These are phyloP conservation scores for Hydropsyche tenuis DNA, from an alignment of 1,140 invertebrate genomes.

Conservation along the genomic window DNA sequence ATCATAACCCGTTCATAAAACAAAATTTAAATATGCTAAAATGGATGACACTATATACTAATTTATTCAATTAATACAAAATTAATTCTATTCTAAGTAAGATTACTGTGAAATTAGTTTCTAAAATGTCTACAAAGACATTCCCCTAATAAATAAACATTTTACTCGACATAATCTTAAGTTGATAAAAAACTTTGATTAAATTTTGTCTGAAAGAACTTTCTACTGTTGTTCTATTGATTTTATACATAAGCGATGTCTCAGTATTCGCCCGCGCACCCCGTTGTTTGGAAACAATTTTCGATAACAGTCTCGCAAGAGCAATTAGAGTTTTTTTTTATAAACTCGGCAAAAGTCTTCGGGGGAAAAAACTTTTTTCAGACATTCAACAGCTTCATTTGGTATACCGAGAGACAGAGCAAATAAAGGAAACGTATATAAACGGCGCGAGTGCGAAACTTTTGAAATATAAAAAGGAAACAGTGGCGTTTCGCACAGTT, in stretches of 20 bases:
- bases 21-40: too few species aligned
- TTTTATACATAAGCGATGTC: neutral
- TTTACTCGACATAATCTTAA: too few species aligned
- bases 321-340: conserved; percentile 47
- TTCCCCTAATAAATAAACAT: too few species aligned
- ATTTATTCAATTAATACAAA: too few species aligned
- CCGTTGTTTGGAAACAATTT: conserved; percentile 38
- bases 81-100: too few species aligned
- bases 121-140: too few species aligned
- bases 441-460: conserved; percentile 46
- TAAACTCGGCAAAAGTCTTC: conserved; percentile 20
- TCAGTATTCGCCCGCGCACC: neutral
- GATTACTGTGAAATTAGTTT: too few species aligned
- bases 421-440: conserved; percentile 47
- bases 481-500: conserved; percentile 42
- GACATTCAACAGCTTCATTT: conserved; percentile 49
- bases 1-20: too few species aligned
- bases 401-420: conserved; percentile 39
- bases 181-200: too few species aligned
- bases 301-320: conserved; percentile 47
- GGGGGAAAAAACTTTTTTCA: conserved; percentile 41
- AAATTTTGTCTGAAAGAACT: too few species aligned
- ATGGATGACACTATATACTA: too few species aligned
- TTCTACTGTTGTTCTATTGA: neutral
- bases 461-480: conserved; percentile 47